phyloP scores from a whole-genome alignment of 2,888 invertebrate genomes.

The Drosophila maculinotata region DNA sequence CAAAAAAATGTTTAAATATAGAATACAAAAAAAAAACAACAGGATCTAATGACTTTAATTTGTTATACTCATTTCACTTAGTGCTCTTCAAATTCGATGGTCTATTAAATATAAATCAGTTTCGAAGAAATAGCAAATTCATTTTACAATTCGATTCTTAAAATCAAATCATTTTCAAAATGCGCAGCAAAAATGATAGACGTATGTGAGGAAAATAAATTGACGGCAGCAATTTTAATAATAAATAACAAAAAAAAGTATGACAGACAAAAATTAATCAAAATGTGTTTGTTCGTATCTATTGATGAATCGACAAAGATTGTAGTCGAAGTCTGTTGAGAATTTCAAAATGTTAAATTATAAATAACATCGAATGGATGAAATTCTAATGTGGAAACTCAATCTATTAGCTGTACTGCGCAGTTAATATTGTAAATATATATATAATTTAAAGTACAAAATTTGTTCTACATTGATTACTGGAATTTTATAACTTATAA shows the following conservation, averaged over 20 bases:
- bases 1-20: too few relatives aligned
- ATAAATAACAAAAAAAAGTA: not conserved
- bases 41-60: too few relatives aligned
- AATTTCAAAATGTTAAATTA: not conserved
- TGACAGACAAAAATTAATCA: not conserved
- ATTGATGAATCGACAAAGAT: not conserved
- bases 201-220: not conserved
- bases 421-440: too few relatives aligned
- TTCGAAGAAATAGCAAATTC: not conserved
- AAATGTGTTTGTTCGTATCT: not conserved
- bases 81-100: not conserved
- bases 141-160: too few relatives aligned
- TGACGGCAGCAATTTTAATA: constrained; percentile 1
- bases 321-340: not conserved
- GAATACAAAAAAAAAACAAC: too few relatives aligned
- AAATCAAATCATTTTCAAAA: constrained; percentile 1
- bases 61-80: not conserved
- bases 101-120: not conserved
- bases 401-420: too few relatives aligned
- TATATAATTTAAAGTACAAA: too few relatives aligned
- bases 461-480: too few relatives aligned
- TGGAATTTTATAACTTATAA: too few relatives aligned
- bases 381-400: too few relatives aligned
- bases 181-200: not conserved
- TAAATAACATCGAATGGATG: not conserved